phyloP scores from a whole-genome alignment of 35 echinoderm and acorn worm species.

The Ophioderma brevispina region DNA sequence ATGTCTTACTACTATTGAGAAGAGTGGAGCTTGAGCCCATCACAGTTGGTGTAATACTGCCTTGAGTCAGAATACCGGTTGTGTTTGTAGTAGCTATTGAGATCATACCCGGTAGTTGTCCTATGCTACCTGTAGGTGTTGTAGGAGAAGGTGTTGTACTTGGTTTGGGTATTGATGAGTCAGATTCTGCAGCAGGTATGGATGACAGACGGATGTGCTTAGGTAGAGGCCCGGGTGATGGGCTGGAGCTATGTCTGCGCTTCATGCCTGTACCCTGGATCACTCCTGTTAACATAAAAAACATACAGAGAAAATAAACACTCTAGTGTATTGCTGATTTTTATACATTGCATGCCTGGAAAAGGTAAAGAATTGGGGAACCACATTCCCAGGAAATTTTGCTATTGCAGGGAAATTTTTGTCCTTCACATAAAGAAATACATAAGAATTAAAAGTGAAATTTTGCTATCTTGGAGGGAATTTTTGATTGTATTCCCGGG shows the following conservation, averaged over 20 bases:
- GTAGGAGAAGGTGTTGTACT: neutral
- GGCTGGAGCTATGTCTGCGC: neutral
- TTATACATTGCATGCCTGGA: no score
- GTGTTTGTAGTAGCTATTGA: neutral
- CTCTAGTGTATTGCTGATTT: no score
- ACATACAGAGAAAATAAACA: no score
- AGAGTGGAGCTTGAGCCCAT: neutral
- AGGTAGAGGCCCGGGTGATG: neutral
- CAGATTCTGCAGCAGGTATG: neutral
- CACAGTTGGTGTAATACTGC: neutral
- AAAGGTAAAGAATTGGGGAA: no score
- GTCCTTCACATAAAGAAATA: no score
- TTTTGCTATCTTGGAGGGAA: no score
- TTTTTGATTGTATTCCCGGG: no score
- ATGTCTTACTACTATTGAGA: conserved; percentile 2
- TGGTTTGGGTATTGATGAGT: neutral
- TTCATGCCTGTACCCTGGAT: neutral
- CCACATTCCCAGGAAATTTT: no score
- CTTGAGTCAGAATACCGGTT: neutral
- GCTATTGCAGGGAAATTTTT: no score
- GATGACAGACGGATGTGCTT: neutral
- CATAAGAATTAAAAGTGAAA: no score
- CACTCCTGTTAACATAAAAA: neutral
- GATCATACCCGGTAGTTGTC: neutral
- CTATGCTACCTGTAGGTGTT: neutral